Percentiles rank a stretch among this genome's conserved stretches.
Evolutionary conservation across 1,140 invertebrate genomes (phyloP).

Genomic region (Pantala flavescens): DNA sequence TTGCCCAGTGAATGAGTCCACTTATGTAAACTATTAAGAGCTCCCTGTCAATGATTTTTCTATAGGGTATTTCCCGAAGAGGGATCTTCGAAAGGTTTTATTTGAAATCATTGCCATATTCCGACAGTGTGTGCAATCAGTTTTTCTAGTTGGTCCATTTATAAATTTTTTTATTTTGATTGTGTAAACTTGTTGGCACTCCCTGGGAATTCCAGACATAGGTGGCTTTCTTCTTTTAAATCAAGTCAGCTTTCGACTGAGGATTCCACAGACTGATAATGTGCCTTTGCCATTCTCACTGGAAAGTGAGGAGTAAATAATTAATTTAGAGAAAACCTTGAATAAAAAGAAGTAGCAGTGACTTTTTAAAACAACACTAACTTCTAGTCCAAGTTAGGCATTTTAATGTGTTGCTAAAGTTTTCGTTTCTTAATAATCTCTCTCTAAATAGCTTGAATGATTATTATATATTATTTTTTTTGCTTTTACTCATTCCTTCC

Average conservation of each 20-base stretch:
- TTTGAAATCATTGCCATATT: not conserved
- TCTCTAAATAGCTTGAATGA: too few relatives aligned
- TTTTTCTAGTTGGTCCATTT: not conserved
- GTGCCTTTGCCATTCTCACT: not conserved
- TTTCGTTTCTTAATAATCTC: not conserved
- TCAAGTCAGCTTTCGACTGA: not conserved
- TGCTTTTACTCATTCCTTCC: too few relatives aligned
- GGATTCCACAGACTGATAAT: slow-evolving; percentile 1
- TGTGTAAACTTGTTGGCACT: not conserved
- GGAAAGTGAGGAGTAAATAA: not conserved
- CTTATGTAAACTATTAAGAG: too few relatives aligned
- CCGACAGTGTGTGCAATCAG: not conserved
- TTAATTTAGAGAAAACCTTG: not conserved
- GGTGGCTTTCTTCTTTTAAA: not conserved
- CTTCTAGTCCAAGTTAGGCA: slow-evolving; percentile 4
- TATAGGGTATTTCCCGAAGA: too few relatives aligned
- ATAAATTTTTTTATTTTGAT: not conserved
- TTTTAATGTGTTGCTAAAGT: not conserved
- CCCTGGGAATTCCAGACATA: not conserved
- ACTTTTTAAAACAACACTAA: not conserved
- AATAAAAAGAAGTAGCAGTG: not conserved
- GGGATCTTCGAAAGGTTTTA: not conserved
- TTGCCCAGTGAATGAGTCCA: not conserved
- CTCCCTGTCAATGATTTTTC: too few relatives aligned
- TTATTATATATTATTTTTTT: too few relatives aligned